Base-by-base conservation (phyloP, 2,797 vertebrate species). In the Spinus olivaceus region DNA sequence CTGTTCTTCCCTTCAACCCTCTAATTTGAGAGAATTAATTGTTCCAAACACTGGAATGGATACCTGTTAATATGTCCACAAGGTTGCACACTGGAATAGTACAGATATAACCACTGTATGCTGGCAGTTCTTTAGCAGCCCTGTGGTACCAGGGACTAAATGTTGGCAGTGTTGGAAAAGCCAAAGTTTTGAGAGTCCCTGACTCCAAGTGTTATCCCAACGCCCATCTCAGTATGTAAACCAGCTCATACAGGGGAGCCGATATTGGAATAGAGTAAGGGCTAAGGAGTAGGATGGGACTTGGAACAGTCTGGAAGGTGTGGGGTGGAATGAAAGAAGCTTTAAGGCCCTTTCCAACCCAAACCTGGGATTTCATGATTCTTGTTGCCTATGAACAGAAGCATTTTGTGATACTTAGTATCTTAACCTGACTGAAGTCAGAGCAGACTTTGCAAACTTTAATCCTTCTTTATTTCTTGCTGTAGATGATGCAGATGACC, bases 401-500 rank as follows among this genome's bases (percentile, higher is more conserved):
- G 28, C 24, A 39, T 61, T 61, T 69, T 33, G 28, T 60, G 12
- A 22, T 57, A n/a, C 12, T 66, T 44, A 23, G 9, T n/a, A 9
- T 37, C 19, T 37, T 67, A 16, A 67, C 10, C 16, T 51, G n/a
- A 51, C 39, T 60, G 28, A 69, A 47, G 9, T 30, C 6, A 2
- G 47, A 32, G 46, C 33, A 76, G n/a, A 15, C 15, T 33, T 54
- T 24, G 6, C n/a, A 30, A 18, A 44, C 51, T 71, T 51, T 15
- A 57, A 37, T 71, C 82, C 39, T 54, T 81, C 22, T 22, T 71
- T 9, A 39, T 47, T 88, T 66, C 42, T 32, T 5, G 0, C 50
- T 3, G 2, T n/a, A 86, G 87, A 83, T 87, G 96, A 94, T 20
- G 21, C 82, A 14, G 94, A 96, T 32, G 96, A 97, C 73, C 94